A percentile compares a stretch with the other conserved stretches of the same genome.
phyloP scores from a whole-genome alignment of 2,888 invertebrate species.

The Eupithecia vulgata region DNA sequence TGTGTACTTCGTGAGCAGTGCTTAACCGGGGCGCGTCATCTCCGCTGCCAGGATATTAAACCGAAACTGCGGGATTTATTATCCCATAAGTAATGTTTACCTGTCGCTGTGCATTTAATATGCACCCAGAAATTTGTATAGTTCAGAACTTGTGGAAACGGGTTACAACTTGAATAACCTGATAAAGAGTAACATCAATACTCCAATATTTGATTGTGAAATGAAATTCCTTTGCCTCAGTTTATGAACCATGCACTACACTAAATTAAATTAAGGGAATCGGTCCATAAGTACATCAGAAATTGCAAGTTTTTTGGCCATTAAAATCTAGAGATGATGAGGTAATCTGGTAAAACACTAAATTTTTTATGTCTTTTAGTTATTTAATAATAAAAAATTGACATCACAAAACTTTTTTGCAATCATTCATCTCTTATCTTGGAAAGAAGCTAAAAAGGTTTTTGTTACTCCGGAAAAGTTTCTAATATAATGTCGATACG shows the following conservation, averaged over 20 bases:
- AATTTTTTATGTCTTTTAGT: neutral
- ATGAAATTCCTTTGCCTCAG: neutral
- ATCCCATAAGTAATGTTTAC: slow-evolving; percentile 38
- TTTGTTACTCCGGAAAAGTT: neutral
- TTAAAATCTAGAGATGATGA: neutral
- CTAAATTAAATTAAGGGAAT: neutral
- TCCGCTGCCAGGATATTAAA: slow-evolving; percentile 38
- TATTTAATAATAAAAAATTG: neutral
- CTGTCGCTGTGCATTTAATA: slow-evolving; percentile 32
- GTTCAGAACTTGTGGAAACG: slow-evolving; percentile 1
- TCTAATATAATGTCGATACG: neutral
- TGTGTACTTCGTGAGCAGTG: neutral
- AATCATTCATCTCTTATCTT: neutral
- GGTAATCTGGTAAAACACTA: neutral
- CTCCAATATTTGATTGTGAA: neutral
- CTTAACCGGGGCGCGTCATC: slow-evolving; percentile 20
- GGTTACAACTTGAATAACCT: neutral
- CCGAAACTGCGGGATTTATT: slow-evolving; percentile 34
- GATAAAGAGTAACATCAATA: neutral
- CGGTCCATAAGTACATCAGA: neutral
- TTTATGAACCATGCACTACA: neutral
- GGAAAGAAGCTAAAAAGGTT: neutral
- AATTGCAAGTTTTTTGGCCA: neutral
- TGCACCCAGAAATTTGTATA: slow-evolving; percentile 9
- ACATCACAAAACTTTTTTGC: neutral